Evolutionary conservation across 1,140 invertebrate species (phyloP).

Genomic region (Drosophila tropicalis): DNA sequence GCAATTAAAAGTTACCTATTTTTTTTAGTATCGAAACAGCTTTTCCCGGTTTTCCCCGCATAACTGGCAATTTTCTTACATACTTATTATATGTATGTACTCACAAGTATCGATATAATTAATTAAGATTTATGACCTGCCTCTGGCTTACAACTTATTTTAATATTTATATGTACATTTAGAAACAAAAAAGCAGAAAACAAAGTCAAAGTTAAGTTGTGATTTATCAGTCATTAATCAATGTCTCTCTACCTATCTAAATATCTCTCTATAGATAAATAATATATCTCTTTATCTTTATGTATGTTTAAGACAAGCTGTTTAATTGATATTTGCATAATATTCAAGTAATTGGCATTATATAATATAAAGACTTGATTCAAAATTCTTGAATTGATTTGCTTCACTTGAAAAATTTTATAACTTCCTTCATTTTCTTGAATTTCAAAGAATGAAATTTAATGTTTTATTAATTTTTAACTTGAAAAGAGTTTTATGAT

Average conservation of each 20-base stretch:
- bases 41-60: too few relatives aligned
- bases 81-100: not conserved
- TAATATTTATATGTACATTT: constrained; percentile 3
- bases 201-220: not conserved
- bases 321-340: not conserved
- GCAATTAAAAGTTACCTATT: not conserved
- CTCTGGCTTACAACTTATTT: constrained; percentile 8
- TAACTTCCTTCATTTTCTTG: too few relatives aligned
- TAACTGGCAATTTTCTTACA: not conserved
- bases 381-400: too few relatives aligned
- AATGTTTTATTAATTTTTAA: too few relatives aligned
- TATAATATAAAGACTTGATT: not conserved
- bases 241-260: not conserved
- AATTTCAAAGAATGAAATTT: too few relatives aligned
- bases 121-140: not conserved
- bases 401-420: too few relatives aligned
- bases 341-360: not conserved
- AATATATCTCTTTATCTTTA: too few relatives aligned
- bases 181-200: not conserved
- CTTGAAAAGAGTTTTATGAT: too few relatives aligned
- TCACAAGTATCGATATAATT: not conserved
- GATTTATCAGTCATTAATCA: constrained; percentile 8
- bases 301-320: not conserved
- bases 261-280: not conserved
- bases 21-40: not conserved